phyloP scores from a whole-genome alignment of 2,888 invertebrate genomes.

The Eumacrocentrus americanus region DNA sequence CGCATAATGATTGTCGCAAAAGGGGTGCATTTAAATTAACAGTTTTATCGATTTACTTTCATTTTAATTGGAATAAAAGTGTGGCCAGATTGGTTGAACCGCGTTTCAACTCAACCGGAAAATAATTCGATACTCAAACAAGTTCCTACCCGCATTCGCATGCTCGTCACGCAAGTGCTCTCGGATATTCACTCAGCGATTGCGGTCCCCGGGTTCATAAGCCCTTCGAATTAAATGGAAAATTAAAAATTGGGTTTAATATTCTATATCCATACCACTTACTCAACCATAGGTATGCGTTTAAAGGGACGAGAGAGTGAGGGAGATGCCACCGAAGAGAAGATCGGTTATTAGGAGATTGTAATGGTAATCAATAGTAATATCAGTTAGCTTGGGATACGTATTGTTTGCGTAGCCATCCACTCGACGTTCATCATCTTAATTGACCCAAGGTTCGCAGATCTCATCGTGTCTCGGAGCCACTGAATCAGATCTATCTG shows the following conservation, averaged over 20 bases:
- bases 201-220: constrained; percentile 34
- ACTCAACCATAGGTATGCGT: not conserved
- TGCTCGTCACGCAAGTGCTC: constrained; percentile 22
- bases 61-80: too few relatives aligned
- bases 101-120: constrained; percentile 44
- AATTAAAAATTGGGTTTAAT: constrained; percentile 28
- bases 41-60: too few relatives aligned
- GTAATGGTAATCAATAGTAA: constrained; percentile 56
- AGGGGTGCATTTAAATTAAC: too few relatives aligned
- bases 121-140: constrained; percentile 49
- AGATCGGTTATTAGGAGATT: constrained; percentile 51
- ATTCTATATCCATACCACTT: too few relatives aligned
- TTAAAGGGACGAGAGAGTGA: constrained; percentile 1
- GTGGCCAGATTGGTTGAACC: constrained; percentile 46
- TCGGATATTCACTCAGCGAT: constrained; percentile 45
- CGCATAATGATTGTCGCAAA: too few relatives aligned
- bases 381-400: constrained; percentile 45
- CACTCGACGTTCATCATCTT: constrained; percentile 53
- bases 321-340: constrained; percentile 15
- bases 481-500: constrained; percentile 13
- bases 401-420: constrained; percentile 49
- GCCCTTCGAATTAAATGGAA: constrained; percentile 35
- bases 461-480: constrained; percentile 35
- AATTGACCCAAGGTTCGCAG: constrained; percentile 49
- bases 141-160: constrained; percentile 28